Evolutionary conservation across 2,797 vertebrate species (phyloP).

Genomic region (Oryzias dopingdopingensis): DNA sequence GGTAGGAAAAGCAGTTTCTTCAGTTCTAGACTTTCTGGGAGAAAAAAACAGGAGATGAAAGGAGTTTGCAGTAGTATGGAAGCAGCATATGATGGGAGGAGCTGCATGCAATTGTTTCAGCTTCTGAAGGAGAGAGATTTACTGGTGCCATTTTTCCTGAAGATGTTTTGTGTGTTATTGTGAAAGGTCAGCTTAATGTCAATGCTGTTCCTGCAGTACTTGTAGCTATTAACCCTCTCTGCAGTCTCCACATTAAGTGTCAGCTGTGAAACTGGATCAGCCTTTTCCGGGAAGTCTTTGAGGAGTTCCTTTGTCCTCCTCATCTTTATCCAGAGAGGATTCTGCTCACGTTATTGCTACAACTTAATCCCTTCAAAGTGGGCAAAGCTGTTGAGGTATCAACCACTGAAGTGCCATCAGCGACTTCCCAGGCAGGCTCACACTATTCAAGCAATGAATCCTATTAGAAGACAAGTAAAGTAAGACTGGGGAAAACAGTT

Average conservation of each 20-base stretch:
- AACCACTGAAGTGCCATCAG: neutral
- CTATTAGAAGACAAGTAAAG: neutral
- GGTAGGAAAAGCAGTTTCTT: neutral
- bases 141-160: neutral
- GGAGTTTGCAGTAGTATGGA: neutral
- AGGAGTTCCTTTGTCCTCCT: neutral
- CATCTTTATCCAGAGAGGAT: neutral
- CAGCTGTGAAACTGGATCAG: neutral
- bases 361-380: neutral
- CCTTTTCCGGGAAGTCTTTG: neutral
- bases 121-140: conserved; percentile 2
- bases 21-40: too few species aligned
- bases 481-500: neutral
- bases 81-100: neutral
- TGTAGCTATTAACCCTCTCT: conserved; percentile 6
- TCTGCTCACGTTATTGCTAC: neutral
- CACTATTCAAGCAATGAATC: neutral
- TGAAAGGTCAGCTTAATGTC: conserved; percentile 14
- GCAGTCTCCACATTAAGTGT: neutral
- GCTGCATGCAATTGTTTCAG: conserved; percentile 3
- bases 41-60: neutral
- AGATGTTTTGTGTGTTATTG: conserved; percentile 1
- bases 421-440: too few species aligned
- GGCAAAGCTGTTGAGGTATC: neutral
- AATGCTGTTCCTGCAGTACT: conserved; percentile 1